Evolutionary conservation across 2,113 vertebrate genomes (phyloP).

Genomic region (Labeo catla): DNA sequence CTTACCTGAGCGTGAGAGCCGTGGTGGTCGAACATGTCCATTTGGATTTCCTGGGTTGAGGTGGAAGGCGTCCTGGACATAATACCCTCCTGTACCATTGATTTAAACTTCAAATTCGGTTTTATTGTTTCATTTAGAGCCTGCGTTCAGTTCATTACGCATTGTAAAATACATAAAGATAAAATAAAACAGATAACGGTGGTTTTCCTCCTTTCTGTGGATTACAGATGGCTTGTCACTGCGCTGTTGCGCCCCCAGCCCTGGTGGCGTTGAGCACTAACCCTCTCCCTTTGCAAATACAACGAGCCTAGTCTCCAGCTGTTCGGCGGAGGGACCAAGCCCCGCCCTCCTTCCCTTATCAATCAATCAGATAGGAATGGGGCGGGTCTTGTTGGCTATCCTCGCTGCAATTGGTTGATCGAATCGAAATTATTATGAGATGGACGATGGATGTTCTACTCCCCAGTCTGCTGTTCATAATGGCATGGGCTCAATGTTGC

Average conservation of each 20-base stretch:
- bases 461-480: not conserved
- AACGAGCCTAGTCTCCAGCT: slow-evolving; percentile 70
- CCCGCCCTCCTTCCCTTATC: slow-evolving; percentile 66
- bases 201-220: slow-evolving; percentile 15
- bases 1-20: slow-evolving; percentile 92
- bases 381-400: slow-evolving; percentile 8
- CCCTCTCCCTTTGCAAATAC: slow-evolving; percentile 43
- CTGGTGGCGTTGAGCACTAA: not conserved
- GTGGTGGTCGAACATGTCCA: slow-evolving; percentile 94
- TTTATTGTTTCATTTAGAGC: slow-evolving; percentile 60
- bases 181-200: slow-evolving; percentile 36
- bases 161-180: slow-evolving; percentile 57
- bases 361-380: slow-evolving; percentile 59
- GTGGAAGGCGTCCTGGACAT: slow-evolving; percentile 96
- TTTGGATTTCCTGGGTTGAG: slow-evolving; percentile 96
- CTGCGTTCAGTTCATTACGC: slow-evolving; percentile 60
- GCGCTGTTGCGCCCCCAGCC: slow-evolving; percentile 62
- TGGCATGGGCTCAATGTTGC: too few relatives aligned
- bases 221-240: slow-evolving; percentile 53
- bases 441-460: not conserved
- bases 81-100: slow-evolving; percentile 96
- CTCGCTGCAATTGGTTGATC: slow-evolving; percentile 34
- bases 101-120: slow-evolving; percentile 71
- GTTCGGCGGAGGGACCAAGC: slow-evolving; percentile 68
- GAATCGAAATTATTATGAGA: not conserved